Conservation (phyloP, 2,888 invertebrate genomes). For the Bembecia ichneumoniformis region DNA sequence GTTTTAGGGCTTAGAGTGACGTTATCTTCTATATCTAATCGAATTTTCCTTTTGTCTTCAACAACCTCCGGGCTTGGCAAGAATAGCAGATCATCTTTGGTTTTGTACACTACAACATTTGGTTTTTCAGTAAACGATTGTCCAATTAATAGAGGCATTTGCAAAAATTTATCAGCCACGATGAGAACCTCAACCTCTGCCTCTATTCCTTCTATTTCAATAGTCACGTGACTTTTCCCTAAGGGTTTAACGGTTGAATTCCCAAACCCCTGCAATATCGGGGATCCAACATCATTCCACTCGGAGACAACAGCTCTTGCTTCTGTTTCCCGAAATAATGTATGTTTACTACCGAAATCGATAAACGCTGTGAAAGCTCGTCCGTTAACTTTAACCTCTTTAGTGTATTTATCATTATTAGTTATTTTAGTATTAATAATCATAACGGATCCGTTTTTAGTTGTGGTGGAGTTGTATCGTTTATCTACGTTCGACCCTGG, state of each 20-base stretch:
- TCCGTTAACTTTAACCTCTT: slow-evolving; percentile 4
- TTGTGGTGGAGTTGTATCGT: too few relatives aligned
- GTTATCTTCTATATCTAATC: neutral
- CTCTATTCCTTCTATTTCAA: neutral
- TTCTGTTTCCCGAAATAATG: slow-evolving; percentile 2
- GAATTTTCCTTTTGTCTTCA: neutral
- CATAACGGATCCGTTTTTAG: too few relatives aligned
- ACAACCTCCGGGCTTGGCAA: neutral
- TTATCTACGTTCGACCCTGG: too few relatives aligned
- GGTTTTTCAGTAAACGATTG: neutral
- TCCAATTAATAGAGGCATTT: neutral
- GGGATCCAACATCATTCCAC: neutral
- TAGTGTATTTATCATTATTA: slow-evolving; percentile 6
- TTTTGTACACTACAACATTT: neutral
- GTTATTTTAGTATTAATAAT: neutral
- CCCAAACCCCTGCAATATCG: neutral
- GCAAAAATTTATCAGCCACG: neutral
- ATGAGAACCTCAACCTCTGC: neutral
- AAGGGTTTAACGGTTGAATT: neutral
- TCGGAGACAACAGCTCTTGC: neutral
- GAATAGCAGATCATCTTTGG: neutral
- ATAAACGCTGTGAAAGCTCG: slow-evolving; percentile 1
- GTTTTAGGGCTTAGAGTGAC: neutral
- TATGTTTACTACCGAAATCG: slow-evolving; percentile 10
- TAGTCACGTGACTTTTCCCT: neutral